These are phyloP conservation scores for Drosophila algonquin DNA, from an alignment of 2,888 invertebrate species.

Conservation along the genomic window DNA sequence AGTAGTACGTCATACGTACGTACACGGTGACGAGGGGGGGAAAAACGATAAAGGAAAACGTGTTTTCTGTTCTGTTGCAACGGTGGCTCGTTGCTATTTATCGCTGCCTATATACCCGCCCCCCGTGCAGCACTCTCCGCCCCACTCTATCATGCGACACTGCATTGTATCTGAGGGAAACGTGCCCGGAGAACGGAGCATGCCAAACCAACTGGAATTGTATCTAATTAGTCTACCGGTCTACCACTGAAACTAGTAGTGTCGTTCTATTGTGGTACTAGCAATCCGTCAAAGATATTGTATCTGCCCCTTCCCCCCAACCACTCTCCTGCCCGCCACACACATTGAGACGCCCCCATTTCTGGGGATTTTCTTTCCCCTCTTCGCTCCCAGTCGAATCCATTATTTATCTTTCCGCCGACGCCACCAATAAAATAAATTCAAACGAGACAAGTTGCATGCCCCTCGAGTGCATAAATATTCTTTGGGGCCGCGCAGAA, in stretches of 20 bases:
- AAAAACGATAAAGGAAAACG: slow-evolving; percentile 68
- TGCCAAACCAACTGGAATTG: slow-evolving; percentile 74
- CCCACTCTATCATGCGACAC: background rate
- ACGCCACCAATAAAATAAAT: slow-evolving; percentile 64
- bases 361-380: slow-evolving; percentile 6
- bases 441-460: slow-evolving; percentile 58
- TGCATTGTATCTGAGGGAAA: slow-evolving; percentile 53
- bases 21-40: background rate
- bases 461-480: slow-evolving; percentile 58
- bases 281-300: slow-evolving; percentile 12
- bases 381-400: slow-evolving; percentile 17
- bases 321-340: background rate
- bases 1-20: slow-evolving; percentile 52
- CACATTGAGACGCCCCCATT: slow-evolving; percentile 44
- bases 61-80: slow-evolving; percentile 73
- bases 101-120: slow-evolving; percentile 32
- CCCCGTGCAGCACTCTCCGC: background rate
- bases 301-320: background rate
- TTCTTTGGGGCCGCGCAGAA: slow-evolving; percentile 40
- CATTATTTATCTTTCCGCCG: slow-evolving; percentile 36
- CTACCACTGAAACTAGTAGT: slow-evolving; percentile 28
- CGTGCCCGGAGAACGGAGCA: slow-evolving; percentile 68
- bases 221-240: slow-evolving; percentile 76
- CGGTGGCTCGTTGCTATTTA: slow-evolving; percentile 64
- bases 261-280: background rate